Base-by-base conservation (phyloP, 92 coral and sea anemone genomes). In the Umimayanthus kanabou region DNA sequence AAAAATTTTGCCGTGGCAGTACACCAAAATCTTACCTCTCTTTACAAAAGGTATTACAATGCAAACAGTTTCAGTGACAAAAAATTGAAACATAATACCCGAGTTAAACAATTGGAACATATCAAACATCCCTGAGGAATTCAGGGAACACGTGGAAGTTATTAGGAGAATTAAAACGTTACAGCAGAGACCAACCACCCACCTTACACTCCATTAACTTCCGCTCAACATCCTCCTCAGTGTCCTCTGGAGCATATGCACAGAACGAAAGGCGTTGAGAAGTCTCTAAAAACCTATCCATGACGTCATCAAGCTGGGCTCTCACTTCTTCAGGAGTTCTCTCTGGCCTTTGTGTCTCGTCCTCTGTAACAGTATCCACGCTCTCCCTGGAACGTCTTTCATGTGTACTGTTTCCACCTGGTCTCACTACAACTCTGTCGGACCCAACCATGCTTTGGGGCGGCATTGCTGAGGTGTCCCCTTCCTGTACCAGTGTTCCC, bases 301-400 rank as follows among this genome's bases (percentile, higher is more conserved):
- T 85, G 84, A 97, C 91, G 87, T 94, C 96, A 92, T 95, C 96
- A 58, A 96, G 93, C 88, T 92, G 91, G 42, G 81, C 90, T 29
- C 90, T 91, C 77, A 97, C 91, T 57, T 93, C 97, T 40, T 93
- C 96, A 5, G 90, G 93, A 4, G 96, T 91, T 83, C 88, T 91
- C 75, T 91, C 93, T 40, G 90, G 90, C 70, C 87, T 74, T 1
- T 87, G 89, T 29, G 89, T 73, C 28, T 94, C 98, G 14, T 94
- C 97, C 45, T 91, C 97, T 26, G 90, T 94, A 40, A 95, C 98
- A 42, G 98, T 95, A 73, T 95, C 98, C 85, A 95, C 74, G 81
- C 98, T 95, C 71, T 95, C 98, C 42, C 90, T 87, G 6, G 96
- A 83, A 28, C 43, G 61, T 22, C 78, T 28, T 16, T 70, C 87